Conservation (phyloP, 2,113 vertebrate genomes). For the Hemibagrus wyckioides region DNA sequence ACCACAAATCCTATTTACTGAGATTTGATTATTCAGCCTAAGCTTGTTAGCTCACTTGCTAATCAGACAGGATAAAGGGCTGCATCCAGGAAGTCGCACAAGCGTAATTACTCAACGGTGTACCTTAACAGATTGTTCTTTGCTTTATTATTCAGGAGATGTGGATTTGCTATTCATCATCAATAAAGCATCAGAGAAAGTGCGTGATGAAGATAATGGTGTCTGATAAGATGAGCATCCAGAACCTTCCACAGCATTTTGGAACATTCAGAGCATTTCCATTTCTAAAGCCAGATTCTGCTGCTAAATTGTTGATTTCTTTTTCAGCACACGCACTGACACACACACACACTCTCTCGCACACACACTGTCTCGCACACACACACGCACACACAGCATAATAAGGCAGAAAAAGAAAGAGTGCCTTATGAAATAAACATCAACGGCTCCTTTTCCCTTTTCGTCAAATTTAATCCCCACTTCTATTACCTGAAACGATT, state of each 20-base stretch:
- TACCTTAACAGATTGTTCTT: not conserved
- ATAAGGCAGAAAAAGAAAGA: constrained; percentile 10
- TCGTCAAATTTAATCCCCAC: not conserved
- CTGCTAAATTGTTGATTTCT: constrained; percentile 4
- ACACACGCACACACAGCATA: constrained; percentile 15
- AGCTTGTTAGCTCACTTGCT: not conserved
- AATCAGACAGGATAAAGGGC: not conserved
- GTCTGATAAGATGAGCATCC: not conserved
- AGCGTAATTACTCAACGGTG: not conserved
- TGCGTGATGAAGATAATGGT: not conserved
- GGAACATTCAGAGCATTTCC: not conserved
- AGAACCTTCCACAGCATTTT: not conserved
- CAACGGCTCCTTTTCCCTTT: not conserved
- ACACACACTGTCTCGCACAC: not conserved
- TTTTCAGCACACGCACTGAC: not conserved
- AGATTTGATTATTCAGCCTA: not conserved
- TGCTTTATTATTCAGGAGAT: not conserved
- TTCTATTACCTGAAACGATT: not conserved
- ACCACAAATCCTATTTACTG: not conserved
- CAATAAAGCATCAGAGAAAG: not conserved
- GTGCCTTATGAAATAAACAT: constrained; percentile 52
- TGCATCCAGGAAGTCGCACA: not conserved
- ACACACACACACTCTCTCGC: not conserved
- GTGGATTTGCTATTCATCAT: not conserved
- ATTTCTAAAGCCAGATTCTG: constrained; percentile 1